Evolutionary conservation across 2,888 invertebrate genomes (phyloP), one percentile per base, ranked within the genome.

Genomic region (Coelogynopora nodosa): DNA sequence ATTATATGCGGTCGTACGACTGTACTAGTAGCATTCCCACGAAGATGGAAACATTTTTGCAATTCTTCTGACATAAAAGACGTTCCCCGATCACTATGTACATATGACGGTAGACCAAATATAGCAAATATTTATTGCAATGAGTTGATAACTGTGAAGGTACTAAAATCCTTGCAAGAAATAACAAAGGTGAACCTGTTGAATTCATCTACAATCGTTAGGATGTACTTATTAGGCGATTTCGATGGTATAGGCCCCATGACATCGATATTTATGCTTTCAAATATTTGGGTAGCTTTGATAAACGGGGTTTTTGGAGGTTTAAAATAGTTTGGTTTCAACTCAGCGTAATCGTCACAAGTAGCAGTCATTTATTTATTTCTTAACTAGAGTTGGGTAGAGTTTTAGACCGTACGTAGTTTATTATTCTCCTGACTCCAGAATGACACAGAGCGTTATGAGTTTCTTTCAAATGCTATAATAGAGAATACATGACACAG

Each of bases 151-250:
- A 88, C 86, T 23, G 87, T 87, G 10, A 18, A 23, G n/a, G 87
- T 31, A 31, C 86, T 86, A 80, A 88, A 86, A 84, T 89, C 88
- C 2, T 83, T 10, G 31, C 89, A 88, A 67, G 89, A 67, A 23
- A 88, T 86, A 0, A 88, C 88, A 88, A 89, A 89, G 2, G 88
- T 88, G 84, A 88, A 89, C 85, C 88, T 84, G 0, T 88, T 88
- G 30, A 82, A 89, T 31, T 89, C 89, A 84, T 89, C 89, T 0
- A 89, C 85, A 23, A 89, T 84, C 1, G 87, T 88, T 13, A 89
- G 86, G 18, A 88, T 26, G 26, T 88, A 89, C n/a, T 67, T 87
- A 67, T 89, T 88, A 29, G 30, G 83, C 0, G 88, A 84, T 10
- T 26, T n/a, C 27, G 88, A 88, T 13, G 89, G 87, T 13, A 89